Evolutionary conservation across 2,888 invertebrate genomes (phyloP).

Genomic region (Noctua pronuba): DNA sequence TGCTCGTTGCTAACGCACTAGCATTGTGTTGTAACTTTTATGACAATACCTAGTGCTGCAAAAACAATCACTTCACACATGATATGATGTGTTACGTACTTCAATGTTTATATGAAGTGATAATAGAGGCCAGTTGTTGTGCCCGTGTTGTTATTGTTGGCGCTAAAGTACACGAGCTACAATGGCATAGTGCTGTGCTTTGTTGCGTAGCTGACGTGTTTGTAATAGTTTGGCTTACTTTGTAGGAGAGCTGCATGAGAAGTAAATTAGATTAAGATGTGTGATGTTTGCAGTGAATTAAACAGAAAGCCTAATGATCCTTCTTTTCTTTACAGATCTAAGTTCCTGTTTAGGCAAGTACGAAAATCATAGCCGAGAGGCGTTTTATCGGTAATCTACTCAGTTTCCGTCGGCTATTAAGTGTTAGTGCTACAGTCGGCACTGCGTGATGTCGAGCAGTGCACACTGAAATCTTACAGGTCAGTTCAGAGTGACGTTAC

Average conservation of each 20-base stretch:
- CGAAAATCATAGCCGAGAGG: background rate
- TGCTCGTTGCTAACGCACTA: background rate
- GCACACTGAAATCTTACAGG: background rate
- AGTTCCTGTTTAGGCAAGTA: background rate
- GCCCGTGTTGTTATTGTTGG: conserved; percentile 22
- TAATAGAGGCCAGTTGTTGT: background rate
- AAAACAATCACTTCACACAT: conserved; percentile 11
- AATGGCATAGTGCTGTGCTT: background rate
- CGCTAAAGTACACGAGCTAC: background rate
- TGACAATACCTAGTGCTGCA: background rate
- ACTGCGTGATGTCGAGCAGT: background rate
- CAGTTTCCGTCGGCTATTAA: background rate
- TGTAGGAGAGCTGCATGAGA: background rate
- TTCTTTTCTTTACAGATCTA: background rate
- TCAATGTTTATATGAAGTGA: conserved; percentile 1
- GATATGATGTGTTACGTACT: background rate
- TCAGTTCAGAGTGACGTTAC: background rate
- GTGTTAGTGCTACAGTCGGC: background rate
- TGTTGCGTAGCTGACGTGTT: background rate
- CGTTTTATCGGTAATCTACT: background rate
- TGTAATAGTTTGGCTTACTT: background rate
- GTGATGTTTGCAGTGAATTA: background rate
- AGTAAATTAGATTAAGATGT: background rate
- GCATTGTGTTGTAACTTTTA: background rate
- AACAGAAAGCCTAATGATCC: background rate